These are phyloP conservation scores for Nasua narica DNA, from an alignment of 2,797 vertebrate species.

Conservation along the genomic window DNA sequence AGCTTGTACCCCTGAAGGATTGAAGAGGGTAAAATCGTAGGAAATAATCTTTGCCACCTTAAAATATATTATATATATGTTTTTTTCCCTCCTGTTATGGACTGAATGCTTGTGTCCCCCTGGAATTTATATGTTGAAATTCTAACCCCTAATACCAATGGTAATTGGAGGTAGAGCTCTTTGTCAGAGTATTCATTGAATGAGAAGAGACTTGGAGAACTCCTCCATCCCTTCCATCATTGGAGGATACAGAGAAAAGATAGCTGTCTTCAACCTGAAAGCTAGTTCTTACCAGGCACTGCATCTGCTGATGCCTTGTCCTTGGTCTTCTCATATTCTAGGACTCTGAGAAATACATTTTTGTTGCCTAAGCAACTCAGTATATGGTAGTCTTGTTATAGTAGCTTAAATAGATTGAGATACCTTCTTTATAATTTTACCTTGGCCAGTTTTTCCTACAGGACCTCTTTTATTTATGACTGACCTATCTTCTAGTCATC, in stretches of 20 bases:
- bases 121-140: not conserved
- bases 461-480: not conserved
- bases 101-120: not conserved
- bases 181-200: not conserved
- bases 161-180: not conserved
- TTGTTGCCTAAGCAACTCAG: not conserved
- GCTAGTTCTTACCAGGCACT: not conserved
- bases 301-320: not conserved
- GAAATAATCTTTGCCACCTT: not conserved
- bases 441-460: not conserved
- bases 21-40: not conserved
- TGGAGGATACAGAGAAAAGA: not conserved
- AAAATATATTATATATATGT: not conserved
- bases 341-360: not conserved
- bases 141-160: not conserved
- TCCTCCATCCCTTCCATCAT: not conserved
- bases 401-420: not conserved
- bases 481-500: not conserved
- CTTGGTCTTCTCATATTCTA: not conserved
- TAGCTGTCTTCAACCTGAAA: not conserved
- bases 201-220: not conserved
- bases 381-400: not conserved
- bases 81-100: not conserved
- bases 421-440: not conserved
- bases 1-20: not conserved